Percentiles rank a stretch among this genome's conserved stretches.
These are phyloP conservation scores for Crypturellus tataupa DNA, from an alignment of 2,797 vertebrate genomes.

Conservation along the genomic window DNA sequence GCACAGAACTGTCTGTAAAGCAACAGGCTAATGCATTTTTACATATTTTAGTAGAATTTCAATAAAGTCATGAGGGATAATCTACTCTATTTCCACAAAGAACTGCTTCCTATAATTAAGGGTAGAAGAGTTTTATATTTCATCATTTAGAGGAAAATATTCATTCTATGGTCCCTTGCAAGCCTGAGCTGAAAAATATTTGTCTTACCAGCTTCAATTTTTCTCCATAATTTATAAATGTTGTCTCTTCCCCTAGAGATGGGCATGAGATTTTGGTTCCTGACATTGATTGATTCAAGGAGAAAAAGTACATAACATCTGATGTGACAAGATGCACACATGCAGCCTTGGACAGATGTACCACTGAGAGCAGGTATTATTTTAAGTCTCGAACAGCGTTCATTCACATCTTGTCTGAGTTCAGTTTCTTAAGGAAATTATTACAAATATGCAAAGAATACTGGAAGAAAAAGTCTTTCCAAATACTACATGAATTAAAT, in stretches of 20 bases:
- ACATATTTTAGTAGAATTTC: conserved; percentile 29
- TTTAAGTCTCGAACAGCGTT: background rate
- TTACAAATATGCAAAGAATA: background rate
- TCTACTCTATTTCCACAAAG: conserved; percentile 36
- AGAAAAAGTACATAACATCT: background rate
- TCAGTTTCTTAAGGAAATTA: background rate
- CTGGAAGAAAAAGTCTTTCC: background rate
- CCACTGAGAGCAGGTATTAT: background rate
- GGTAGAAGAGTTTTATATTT: background rate
- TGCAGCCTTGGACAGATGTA: background rate
- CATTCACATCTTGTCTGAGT: background rate
- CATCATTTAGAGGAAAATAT: background rate
- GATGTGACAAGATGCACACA: background rate
- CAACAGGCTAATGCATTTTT: conserved; percentile 22
- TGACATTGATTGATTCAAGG: conserved; percentile 25
- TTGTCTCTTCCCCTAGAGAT: background rate
- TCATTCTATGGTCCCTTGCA: background rate
- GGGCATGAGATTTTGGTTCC: background rate
- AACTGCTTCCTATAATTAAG: background rate
- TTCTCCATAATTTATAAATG: background rate
- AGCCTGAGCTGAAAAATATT: conserved; percentile 20
- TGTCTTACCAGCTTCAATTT: background rate
- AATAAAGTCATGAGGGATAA: conserved; percentile 39
- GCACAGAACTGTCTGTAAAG: conserved; percentile 13
- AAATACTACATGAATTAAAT: background rate